Evolutionary conservation across 2,113 vertebrate genomes (phyloP).

Genomic region (Embiotoca jacksoni): DNA sequence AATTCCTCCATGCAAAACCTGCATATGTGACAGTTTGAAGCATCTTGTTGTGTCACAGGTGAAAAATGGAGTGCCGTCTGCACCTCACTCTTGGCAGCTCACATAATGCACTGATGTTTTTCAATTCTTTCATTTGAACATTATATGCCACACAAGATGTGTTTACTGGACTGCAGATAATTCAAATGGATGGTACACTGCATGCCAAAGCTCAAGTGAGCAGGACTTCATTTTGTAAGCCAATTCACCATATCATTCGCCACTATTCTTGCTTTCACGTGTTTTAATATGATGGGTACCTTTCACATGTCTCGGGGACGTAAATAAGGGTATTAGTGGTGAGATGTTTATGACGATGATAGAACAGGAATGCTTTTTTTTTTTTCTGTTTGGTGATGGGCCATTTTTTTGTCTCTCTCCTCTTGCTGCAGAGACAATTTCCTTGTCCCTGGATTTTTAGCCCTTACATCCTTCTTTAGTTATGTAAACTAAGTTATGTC

Average conservation of each 20-base stretch:
- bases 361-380: too few relatives aligned
- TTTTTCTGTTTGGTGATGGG: too few relatives aligned
- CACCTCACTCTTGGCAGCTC: constrained; percentile 39
- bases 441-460: too few relatives aligned
- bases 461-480: too few relatives aligned
- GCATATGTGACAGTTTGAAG: constrained; percentile 13
- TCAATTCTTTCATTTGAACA: constrained; percentile 42
- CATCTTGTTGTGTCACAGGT: constrained; percentile 42
- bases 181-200: constrained; percentile 72
- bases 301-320: too few relatives aligned
- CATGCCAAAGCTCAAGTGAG: constrained; percentile 60
- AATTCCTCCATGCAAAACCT: constrained; percentile 6
- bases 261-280: constrained; percentile 63
- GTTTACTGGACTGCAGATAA: constrained; percentile 74
- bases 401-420: too few relatives aligned
- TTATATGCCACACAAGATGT: constrained; percentile 59
- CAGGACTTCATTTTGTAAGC: constrained; percentile 77
- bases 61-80: constrained; percentile 53
- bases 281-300: constrained; percentile 44
- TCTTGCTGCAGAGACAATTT: too few relatives aligned
- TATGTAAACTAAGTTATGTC: too few relatives aligned
- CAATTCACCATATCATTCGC: constrained; percentile 80
- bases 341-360: too few relatives aligned
- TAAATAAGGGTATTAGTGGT: too few relatives aligned
- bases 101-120: constrained; percentile 45